Conservation (phyloP, 2,113 vertebrate genomes). For the Pelmatolapia mariae region DNA sequence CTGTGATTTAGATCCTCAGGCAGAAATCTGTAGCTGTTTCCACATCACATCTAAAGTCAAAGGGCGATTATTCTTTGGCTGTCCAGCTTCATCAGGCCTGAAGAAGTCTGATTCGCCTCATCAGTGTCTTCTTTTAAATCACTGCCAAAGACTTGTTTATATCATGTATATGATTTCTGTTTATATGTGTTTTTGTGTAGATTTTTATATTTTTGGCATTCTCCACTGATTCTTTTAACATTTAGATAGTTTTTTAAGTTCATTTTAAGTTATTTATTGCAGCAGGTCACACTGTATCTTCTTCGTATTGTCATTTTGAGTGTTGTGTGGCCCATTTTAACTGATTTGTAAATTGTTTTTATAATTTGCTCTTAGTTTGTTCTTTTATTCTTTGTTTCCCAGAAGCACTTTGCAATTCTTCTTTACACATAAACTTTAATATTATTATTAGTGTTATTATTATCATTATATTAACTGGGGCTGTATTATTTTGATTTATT, state of each 20-base stretch:
- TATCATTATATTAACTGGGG: fast-evolving
- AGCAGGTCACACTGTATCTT: not conserved
- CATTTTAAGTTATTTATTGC: not conserved
- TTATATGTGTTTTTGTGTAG: fast-evolving
- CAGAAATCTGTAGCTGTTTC: not conserved
- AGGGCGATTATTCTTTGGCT: not conserved
- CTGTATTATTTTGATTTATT: not conserved
- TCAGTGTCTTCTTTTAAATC: not conserved
- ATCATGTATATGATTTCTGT: not conserved
- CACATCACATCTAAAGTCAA: not conserved
- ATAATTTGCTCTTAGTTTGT: not conserved
- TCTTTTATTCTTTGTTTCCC: not conserved
- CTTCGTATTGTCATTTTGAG: not conserved
- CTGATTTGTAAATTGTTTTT: not conserved
- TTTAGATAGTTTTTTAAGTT: fast-evolving
- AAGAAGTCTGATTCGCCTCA: not conserved
- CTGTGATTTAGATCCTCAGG: fast-evolving
- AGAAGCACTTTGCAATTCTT: not conserved
- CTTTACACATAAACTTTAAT: not conserved
- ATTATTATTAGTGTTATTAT: not conserved
- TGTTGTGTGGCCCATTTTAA: not conserved
- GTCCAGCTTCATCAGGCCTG: not conserved
- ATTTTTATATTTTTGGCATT: not conserved
- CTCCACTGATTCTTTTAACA: not conserved
- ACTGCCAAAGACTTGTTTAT: not conserved